Percentiles rank a stretch among this genome's conserved stretches.
These are phyloP conservation scores for Aphodius sticticus DNA, from an alignment of 2,888 invertebrate genomes.

Conservation along the genomic window DNA sequence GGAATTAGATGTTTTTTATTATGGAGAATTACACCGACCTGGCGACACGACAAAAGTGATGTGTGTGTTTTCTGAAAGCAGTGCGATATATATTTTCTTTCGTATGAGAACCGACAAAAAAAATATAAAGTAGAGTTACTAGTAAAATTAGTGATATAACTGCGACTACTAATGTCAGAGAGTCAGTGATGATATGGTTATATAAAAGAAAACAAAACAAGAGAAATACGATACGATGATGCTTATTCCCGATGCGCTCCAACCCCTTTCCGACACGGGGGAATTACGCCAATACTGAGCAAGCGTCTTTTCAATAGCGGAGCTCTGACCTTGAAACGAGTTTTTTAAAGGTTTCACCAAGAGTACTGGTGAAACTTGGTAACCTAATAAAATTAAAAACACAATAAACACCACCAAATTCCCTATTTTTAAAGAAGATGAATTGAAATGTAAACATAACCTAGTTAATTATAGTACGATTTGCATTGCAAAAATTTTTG, in stretches of 20 bases:
- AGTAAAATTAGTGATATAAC: constrained; percentile 56
- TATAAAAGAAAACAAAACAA: constrained; percentile 6
- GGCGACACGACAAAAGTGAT: background rate
- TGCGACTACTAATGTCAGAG: constrained; percentile 57
- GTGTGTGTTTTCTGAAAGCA: constrained; percentile 42
- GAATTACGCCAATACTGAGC: background rate
- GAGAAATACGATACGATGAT: background rate
- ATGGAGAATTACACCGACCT: background rate
- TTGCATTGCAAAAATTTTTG: no score
- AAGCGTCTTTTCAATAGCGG: no score
- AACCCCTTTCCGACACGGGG: background rate
- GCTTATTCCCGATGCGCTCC: background rate
- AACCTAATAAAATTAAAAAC: no score
- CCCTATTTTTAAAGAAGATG: no score
- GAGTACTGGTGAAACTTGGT: no score
- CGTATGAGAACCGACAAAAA: background rate
- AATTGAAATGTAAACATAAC: no score
- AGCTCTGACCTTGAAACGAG: no score
- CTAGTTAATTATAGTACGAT: no score
- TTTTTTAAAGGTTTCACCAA: no score
- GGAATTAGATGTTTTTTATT: constrained; percentile 22
- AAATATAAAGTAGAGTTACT: constrained; percentile 44
- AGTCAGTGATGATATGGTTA: constrained; percentile 50
- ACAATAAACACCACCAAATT: no score
- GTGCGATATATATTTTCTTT: constrained; percentile 51